A percentile compares a stretch with the other conserved stretches of the same genome.
These are phyloP conservation scores for Drosophila aff. DNA, from an alignment of 1,140 invertebrate species.

Conservation along the genomic window DNA sequence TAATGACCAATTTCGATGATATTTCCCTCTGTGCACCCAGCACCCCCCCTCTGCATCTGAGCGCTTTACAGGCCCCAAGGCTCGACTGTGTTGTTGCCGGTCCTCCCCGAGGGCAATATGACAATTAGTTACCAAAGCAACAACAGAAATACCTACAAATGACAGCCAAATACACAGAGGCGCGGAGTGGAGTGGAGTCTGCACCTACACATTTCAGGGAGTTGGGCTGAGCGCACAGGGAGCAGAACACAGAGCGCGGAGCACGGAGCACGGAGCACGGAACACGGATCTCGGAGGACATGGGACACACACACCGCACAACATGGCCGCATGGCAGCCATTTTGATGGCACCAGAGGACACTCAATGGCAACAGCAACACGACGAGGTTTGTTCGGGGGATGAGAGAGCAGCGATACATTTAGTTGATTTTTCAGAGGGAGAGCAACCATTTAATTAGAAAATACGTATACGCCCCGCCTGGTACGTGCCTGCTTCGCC, in stretches of 20 bases:
- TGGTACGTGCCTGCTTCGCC: conserved; percentile 56
- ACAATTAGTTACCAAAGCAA: conserved; percentile 84
- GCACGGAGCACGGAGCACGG: neutral
- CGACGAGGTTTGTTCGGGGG: conserved; percentile 13
- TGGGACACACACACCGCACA: conserved; percentile 61
- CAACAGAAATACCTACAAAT: conserved; percentile 83
- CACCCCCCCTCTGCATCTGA: neutral
- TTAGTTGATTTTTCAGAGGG: conserved; percentile 46
- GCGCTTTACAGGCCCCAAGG: conserved; percentile 15
- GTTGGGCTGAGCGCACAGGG: neutral
- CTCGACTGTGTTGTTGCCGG: conserved; percentile 52
- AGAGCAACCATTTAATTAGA: conserved; percentile 72
- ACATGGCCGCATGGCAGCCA: conserved; percentile 79
- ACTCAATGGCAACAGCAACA: conserved; percentile 46
- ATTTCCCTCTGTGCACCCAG: conserved; percentile 28
- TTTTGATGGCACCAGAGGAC: conserved; percentile 73
- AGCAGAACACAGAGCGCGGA: neutral
- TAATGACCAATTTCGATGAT: conserved; percentile 15
- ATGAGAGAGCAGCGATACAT: conserved; percentile 30
- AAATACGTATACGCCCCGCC: conserved; percentile 73
- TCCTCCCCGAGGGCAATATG: conserved; percentile 74
- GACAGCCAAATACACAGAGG: conserved; percentile 73
- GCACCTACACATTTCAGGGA: conserved; percentile 8
- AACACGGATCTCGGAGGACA: conserved; percentile 14
- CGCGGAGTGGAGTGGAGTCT: neutral